Conservation (phyloP, 92 coral and sea anemone genomes). For the Porites lobata region DNA sequence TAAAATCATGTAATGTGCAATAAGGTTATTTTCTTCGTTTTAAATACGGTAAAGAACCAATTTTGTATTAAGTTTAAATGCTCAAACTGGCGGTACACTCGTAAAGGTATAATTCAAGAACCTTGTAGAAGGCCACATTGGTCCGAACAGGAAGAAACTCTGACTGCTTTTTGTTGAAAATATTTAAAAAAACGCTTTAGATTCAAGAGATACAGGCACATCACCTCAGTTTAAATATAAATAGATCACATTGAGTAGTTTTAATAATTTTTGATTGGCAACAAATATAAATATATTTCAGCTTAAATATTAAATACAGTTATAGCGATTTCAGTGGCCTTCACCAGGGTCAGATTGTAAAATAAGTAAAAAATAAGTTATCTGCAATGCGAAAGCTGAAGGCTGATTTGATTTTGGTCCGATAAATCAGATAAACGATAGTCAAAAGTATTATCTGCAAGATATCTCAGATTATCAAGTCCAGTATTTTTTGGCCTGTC, state of each 20-base stretch:
- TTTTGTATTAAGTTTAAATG: background rate
- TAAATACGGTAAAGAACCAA: conserved; percentile 4
- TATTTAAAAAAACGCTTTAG: background rate
- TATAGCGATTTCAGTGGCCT: conserved; percentile 9
- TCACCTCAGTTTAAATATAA: background rate
- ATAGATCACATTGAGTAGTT: background rate
- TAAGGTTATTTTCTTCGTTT: background rate
- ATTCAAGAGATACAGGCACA: background rate
- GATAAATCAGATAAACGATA: background rate
- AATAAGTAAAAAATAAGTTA: conserved; percentile 6
- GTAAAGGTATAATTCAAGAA: background rate
- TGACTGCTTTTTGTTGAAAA: background rate
- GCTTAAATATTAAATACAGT: conserved; percentile 35
- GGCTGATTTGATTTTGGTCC: background rate
- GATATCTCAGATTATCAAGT: background rate
- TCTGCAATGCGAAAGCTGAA: background rate
- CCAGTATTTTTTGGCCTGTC: background rate
- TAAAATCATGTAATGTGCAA: background rate
- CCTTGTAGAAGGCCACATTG: conserved; percentile 19
- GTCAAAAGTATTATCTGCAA: background rate
- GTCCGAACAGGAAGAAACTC: too few species aligned
- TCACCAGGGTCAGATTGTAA: background rate
- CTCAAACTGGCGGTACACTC: too few species aligned
- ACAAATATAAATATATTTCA: conserved; percentile 22
- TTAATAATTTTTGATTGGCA: background rate